Conservation (phyloP, 2,797 vertebrate genomes). For the Sebastes taczanowskii region DNA sequence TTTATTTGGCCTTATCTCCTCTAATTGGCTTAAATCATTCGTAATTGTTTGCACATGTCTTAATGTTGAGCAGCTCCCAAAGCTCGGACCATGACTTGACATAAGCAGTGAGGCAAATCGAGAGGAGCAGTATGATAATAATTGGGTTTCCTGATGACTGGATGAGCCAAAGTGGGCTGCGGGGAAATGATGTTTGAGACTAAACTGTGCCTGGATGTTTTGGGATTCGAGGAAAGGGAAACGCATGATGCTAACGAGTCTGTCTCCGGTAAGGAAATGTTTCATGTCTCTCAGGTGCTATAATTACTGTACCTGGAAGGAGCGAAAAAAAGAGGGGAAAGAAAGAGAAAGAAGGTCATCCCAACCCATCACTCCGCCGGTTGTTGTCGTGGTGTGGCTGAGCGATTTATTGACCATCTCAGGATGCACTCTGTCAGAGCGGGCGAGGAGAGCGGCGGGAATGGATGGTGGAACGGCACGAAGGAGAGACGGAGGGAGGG, state of each 20-base stretch:
- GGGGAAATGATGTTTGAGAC: conserved; percentile 29
- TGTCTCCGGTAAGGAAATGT: conserved; percentile 37
- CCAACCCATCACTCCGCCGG: conserved; percentile 62
- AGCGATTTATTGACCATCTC: conserved; percentile 93
- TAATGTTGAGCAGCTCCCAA: conserved; percentile 31
- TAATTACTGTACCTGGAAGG: conserved; percentile 56
- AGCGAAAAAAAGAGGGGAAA: conserved; percentile 24
- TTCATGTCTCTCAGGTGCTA: conserved; percentile 55
- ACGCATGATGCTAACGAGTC: conserved; percentile 40
- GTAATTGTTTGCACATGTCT: conserved; percentile 82
- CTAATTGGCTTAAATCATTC: conserved; percentile 84
- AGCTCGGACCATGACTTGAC: conserved; percentile 33
- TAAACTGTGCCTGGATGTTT: conserved; percentile 26
- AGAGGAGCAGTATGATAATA: conserved; percentile 46
- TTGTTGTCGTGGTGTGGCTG: conserved; percentile 86
- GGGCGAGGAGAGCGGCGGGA: conserved; percentile 61
- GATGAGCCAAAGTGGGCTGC: conserved; percentile 37
- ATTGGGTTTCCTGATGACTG: conserved; percentile 59
- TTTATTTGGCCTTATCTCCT: conserved; percentile 87
- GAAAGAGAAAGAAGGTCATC: conserved; percentile 61
- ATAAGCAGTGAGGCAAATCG: conserved; percentile 29
- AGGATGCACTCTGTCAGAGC: conserved; percentile 88
- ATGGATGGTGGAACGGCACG: conserved; percentile 34
- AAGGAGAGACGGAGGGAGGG: conserved; percentile 44
- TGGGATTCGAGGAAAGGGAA: background rate